Base-by-base conservation (phyloP, 2,797 vertebrate genomes). In the Myotis myotis region DNA sequence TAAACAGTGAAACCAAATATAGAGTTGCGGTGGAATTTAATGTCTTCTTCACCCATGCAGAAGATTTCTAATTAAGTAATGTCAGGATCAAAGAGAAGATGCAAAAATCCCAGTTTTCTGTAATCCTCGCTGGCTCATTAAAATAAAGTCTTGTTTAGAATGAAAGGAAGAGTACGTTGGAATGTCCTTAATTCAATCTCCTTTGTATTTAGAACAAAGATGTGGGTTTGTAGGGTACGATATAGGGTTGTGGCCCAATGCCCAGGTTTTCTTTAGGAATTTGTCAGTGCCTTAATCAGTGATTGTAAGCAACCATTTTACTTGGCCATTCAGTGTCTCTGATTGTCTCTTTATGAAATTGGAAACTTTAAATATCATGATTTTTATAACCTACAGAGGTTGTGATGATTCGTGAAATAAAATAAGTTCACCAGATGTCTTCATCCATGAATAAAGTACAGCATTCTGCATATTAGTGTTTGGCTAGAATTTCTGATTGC, bases 341-440 rank as follows among this genome's bases (percentile, higher is more conserved):
- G 53, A 91, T 66, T 75, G 28, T 83, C 41, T 62, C 33, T 80
- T 78, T 64, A 75, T 72, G 53, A 70, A 92, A 80, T 2, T 93
- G 78, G 74, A 85, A 92, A 84, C 44, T 87, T 90, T 86, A 95
- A 79, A 38, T 82, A 30, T 88, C 64, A 55, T 55, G 49, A 93
- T 74, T 92, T 92, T 78, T 49, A 36, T 89, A 79, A 82, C 47
- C 68, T 81, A 74, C 41, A 74, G 82, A 90, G 36, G 55, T 41
- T 47, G 23, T 30, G 8, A 84, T 96, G 94, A 96, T 96, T 88
- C 88, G 96, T 90, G 79, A 92, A 85, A 25, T 90, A 72, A 36
- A 44, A 1, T 60, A 80, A 95, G 19, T 75, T 89, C 47, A 81
- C 55, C 72, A 75, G 90, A 81, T 94, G 78, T 91, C 68, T 84